A percentile compares a stretch with the other conserved stretches of the same genome.
These are phyloP conservation scores for Coccyzus lansbergi DNA, from an alignment of 2,797 vertebrate species.

Conservation along the genomic window DNA sequence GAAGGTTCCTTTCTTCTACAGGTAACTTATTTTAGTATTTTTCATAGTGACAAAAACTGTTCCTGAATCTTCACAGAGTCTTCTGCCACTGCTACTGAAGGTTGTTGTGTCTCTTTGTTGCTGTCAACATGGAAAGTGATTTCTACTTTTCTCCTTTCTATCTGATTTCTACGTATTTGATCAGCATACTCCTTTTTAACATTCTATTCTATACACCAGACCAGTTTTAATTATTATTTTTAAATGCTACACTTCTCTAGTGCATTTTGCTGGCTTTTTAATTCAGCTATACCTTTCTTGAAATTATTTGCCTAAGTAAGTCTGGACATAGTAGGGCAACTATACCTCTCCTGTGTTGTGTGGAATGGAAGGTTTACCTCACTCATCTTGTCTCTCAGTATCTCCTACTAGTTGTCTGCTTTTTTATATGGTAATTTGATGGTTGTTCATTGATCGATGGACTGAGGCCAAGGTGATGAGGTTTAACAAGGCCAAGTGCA, in stretches of 20 bases:
- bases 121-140: accelerated
- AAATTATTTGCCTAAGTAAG: background rate
- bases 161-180: background rate
- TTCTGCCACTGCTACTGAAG: background rate
- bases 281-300: background rate
- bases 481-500: too few species aligned
- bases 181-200: background rate
- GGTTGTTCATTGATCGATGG: too few species aligned
- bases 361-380: background rate
- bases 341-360: background rate
- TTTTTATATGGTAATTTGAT: background rate
- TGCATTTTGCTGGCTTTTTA: background rate
- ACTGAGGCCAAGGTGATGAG: too few species aligned
- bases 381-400: background rate
- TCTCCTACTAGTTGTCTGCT: background rate
- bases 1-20: background rate
- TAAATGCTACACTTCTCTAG: background rate
- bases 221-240: background rate
- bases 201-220: background rate
- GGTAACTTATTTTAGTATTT: background rate
- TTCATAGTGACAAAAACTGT: background rate
- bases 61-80: background rate
- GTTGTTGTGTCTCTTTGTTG: background rate
- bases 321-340: background rate
- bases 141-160: background rate